Percentiles rank a stretch among this genome's conserved stretches.
These are phyloP conservation scores for Pungitius pungitius DNA, from an alignment of 2,113 vertebrate species.

Conservation along the genomic window DNA sequence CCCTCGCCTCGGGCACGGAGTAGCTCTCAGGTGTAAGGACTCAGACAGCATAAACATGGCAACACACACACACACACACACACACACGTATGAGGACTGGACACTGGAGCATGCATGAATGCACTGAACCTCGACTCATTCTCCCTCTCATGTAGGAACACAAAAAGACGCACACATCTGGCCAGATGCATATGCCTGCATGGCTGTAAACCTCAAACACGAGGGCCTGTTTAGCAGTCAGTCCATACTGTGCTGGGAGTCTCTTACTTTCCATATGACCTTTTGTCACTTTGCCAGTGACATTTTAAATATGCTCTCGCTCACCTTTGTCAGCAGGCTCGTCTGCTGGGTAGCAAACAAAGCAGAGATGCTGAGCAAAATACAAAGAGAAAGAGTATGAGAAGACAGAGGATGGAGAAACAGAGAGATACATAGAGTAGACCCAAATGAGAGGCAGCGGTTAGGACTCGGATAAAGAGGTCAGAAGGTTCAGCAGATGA, in stretches of 20 bases:
- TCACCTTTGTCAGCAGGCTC: slow-evolving; percentile 75
- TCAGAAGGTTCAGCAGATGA: slow-evolving; percentile 15
- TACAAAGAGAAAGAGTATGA: slow-evolving; percentile 37
- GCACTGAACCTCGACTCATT: slow-evolving; percentile 4
- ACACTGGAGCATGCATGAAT: too few relatives aligned
- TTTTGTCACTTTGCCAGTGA: slow-evolving; percentile 82
- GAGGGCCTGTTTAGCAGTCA: slow-evolving; percentile 77
- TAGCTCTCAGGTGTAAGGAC: slow-evolving; percentile 27
- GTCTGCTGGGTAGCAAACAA: slow-evolving; percentile 75
- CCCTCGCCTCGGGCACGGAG: slow-evolving; percentile 46
- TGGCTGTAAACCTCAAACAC: slow-evolving; percentile 12
- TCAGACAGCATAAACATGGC: slow-evolving; percentile 34
- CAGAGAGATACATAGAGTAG: slow-evolving; percentile 48
- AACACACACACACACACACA: slow-evolving; percentile 15
- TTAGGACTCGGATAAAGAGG: slow-evolving; percentile 33
- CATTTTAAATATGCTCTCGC: slow-evolving; percentile 81
- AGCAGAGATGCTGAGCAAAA: slow-evolving; percentile 54
- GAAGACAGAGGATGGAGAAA: slow-evolving; percentile 30
- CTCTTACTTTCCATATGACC: slow-evolving; percentile 80
- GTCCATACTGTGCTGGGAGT: slow-evolving; percentile 73
- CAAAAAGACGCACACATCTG: slow-evolving; percentile 1
- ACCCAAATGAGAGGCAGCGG: slow-evolving; percentile 45
- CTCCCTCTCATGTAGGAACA: neutral
- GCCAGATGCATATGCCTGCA: slow-evolving; percentile 32
- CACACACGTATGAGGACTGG: neutral